phyloP scores from a whole-genome alignment of 2,888 invertebrate genomes.

The Nymphalis c-album region DNA sequence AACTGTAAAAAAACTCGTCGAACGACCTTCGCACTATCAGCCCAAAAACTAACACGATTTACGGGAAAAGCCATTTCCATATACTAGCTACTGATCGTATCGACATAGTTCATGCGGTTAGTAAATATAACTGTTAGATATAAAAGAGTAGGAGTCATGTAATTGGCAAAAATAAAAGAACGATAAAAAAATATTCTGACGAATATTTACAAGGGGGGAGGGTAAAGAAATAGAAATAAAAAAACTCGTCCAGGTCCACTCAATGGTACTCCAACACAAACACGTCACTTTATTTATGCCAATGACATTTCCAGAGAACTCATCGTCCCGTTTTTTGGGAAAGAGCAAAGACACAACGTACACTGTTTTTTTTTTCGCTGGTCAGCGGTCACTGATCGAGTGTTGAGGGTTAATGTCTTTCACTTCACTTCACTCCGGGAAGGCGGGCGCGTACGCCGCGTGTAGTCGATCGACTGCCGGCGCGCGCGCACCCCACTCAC shows the following conservation, averaged over 20 bases:
- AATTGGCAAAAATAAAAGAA: slow-evolving; percentile 77
- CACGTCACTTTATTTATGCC: slow-evolving; percentile 79
- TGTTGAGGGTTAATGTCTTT: slow-evolving; percentile 47
- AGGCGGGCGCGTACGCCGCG: slow-evolving; percentile 73
- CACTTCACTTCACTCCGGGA: slow-evolving; percentile 57
- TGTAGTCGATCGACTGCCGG: slow-evolving; percentile 66
- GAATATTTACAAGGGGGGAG: slow-evolving; percentile 68
- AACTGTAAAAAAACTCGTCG: slow-evolving; percentile 78
- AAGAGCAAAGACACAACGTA: slow-evolving; percentile 54
- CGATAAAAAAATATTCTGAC: slow-evolving; percentile 57
- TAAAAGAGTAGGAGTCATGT: slow-evolving; percentile 68
- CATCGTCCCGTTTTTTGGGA: slow-evolving; percentile 20
- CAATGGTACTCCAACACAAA: slow-evolving; percentile 54
- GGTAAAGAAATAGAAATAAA: slow-evolving; percentile 49
- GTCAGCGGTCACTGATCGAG: slow-evolving; percentile 34
- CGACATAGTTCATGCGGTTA: slow-evolving; percentile 60
- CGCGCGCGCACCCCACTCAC: slow-evolving; percentile 80
- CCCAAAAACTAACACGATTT: slow-evolving; percentile 61
- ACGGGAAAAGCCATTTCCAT: slow-evolving; percentile 39
- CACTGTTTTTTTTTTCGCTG: slow-evolving; percentile 51
- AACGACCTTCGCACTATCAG: slow-evolving; percentile 70
- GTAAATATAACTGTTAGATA: slow-evolving; percentile 54
- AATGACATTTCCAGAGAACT: slow-evolving; percentile 65
- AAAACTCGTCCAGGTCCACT: slow-evolving; percentile 69
- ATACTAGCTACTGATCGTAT: slow-evolving; percentile 21